Evolutionary conservation across 1,140 invertebrate species (phyloP), one percentile per base, ranked within the genome.

Genomic region (Pteromalus puparum): DNA sequence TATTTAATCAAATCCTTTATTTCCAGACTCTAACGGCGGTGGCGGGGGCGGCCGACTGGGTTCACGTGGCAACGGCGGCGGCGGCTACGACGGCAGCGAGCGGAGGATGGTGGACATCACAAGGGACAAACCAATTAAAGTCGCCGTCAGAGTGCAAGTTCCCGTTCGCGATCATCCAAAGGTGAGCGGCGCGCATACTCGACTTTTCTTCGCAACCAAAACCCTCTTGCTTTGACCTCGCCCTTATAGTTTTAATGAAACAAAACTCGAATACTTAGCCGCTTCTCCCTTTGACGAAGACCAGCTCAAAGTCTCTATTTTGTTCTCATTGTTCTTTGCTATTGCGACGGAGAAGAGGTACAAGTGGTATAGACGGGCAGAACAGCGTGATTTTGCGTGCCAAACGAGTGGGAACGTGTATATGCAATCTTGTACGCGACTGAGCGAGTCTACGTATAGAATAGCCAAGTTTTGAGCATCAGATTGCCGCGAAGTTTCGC

Each of bases 121-220:
- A 70, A 94, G 96, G 88, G 97, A 98, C 88, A 98, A 97, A 92
- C 96, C 96, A 7, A 95, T 97, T 87, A 96, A 96, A 89, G 95
- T 98, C 18, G 95, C 95, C 61, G 96, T 97, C 48, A 96, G 97
- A 92, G 97, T 98, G 13, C 92, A 97, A 84, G 97, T 98, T 38
- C 97, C 97, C 15, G 95, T 97, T 67, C 96, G 96, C 88, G 97
- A 98, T 90, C 96, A 97, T 93, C 97, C 97, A 42, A 98, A 97
- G 95, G 97, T 97, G 92, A 93, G 91, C 46, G 6, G 2, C 30
- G 30, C 30, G 30, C 2, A 10, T 2, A 28, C 28, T 30, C 67
- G 28, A 28, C 3, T 77, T 75, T 77, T 68, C 15, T 38, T 53
- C 48, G 3, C 3, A 15, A 18, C 48, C 3, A 18, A 53, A 53